Percentiles rank a stretch among this genome's conserved stretches.
phyloP scores from a whole-genome alignment of 2,797 vertebrate species.

The Crax fasciolata region DNA sequence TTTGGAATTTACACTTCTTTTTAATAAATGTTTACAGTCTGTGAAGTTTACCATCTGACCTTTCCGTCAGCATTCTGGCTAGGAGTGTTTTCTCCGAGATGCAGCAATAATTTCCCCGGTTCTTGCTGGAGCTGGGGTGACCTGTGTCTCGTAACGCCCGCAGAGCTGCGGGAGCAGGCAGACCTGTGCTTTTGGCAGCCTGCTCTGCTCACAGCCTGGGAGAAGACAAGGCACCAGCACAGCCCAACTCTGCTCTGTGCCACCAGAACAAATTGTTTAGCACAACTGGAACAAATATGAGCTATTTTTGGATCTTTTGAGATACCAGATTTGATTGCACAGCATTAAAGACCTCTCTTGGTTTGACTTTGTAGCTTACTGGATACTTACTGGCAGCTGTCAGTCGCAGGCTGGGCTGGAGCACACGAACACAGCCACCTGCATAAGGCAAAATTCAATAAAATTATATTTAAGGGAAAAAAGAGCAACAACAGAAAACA shows the following conservation, averaged over 20 bases:
- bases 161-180: neutral
- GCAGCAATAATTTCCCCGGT: neutral
- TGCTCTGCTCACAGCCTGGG: neutral
- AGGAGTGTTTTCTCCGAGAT: neutral
- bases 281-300: neutral
- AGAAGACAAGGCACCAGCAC: neutral
- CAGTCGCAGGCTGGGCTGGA: slow-evolving; percentile 39
- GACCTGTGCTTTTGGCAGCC: neutral
- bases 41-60: neutral
- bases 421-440: slow-evolving; percentile 52
- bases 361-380: slow-evolving; percentile 28
- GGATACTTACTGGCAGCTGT: slow-evolving; percentile 48
- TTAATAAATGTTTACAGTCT: neutral
- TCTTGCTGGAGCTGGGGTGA: neutral
- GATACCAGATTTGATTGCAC: neutral
- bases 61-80: neutral
- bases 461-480: slow-evolving; percentile 61
- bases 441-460: slow-evolving; percentile 72
- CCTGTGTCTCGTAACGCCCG: neutral
- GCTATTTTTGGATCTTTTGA: neutral
- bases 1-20: neutral
- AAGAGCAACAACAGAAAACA: slow-evolving; percentile 36
- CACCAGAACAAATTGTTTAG: neutral
- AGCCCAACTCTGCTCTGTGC: neutral
- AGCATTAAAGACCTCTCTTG: neutral